Evolutionary conservation across 2,797 vertebrate genomes (phyloP).

Genomic region (Anas flavirostris): DNA sequence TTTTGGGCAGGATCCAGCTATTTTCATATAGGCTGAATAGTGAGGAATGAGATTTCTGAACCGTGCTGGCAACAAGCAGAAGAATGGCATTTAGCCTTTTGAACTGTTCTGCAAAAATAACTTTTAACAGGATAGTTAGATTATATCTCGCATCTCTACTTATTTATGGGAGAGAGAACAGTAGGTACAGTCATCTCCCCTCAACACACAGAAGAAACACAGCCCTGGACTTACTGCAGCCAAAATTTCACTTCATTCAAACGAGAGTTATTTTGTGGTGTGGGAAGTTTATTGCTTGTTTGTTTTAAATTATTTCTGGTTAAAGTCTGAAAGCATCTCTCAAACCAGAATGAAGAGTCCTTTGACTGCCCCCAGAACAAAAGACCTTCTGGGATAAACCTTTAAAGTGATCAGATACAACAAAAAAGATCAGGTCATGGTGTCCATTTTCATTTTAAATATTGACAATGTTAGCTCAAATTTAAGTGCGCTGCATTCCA

Average conservation of each 20-base stretch:
- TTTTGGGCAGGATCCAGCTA: conserved; percentile 36
- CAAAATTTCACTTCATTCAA: background rate
- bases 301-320: background rate
- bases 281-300: background rate
- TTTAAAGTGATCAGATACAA: background rate
- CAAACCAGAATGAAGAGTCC: background rate
- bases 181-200: background rate
- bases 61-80: background rate
- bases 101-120: background rate
- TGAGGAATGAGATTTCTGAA: conserved; percentile 4
- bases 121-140: background rate
- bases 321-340: background rate
- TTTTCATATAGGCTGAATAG: conserved; percentile 16
- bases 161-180: background rate
- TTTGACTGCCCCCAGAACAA: background rate
- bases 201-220: background rate
- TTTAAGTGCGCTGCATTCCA: background rate
- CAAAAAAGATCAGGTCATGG: background rate
- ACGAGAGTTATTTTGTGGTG: background rate
- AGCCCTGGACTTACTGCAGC: background rate
- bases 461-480: background rate
- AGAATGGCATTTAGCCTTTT: conserved; percentile 22
- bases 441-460: background rate
- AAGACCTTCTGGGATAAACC: background rate
- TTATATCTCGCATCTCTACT: background rate